Evolutionary conservation across 2,888 invertebrate genomes (phyloP).

Genomic region (Belgica antarctica): DNA sequence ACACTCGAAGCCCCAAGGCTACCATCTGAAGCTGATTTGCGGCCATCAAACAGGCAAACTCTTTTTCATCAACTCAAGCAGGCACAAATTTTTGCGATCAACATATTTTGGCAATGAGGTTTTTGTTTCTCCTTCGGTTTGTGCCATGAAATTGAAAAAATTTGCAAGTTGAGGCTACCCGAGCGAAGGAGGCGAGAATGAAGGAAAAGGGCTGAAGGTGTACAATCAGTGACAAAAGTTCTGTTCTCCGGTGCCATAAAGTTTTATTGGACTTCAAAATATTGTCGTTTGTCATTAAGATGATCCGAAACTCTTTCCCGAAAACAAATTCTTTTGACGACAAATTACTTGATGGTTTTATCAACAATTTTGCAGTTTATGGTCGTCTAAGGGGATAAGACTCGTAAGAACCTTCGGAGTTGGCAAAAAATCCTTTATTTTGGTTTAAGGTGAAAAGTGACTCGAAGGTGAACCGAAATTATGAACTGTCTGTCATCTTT

Average conservation of each 20-base stretch:
- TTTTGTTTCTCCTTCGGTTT: neutral
- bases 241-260: conserved; percentile 22
- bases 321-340: conserved; percentile 11
- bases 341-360: conserved; percentile 18
- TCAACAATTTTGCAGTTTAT: conserved; percentile 6
- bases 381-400: neutral
- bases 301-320: conserved; percentile 22
- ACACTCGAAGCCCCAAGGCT: neutral
- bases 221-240: neutral
- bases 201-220: neutral
- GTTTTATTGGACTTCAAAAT: conserved; percentile 32
- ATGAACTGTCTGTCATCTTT: no score
- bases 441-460: neutral
- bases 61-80: neutral
- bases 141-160: neutral
- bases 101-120: neutral
- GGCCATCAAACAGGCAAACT: neutral
- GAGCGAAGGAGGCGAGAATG: neutral
- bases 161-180: neutral
- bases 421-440: conserved; percentile 11
- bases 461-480: conserved; percentile 22
- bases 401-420: neutral
- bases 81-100: neutral
- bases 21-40: neutral
- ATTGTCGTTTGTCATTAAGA: conserved; percentile 37